Evolutionary conservation across 2,888 invertebrate species (phyloP).

Genomic region (Pardosa pseudoannulata): DNA sequence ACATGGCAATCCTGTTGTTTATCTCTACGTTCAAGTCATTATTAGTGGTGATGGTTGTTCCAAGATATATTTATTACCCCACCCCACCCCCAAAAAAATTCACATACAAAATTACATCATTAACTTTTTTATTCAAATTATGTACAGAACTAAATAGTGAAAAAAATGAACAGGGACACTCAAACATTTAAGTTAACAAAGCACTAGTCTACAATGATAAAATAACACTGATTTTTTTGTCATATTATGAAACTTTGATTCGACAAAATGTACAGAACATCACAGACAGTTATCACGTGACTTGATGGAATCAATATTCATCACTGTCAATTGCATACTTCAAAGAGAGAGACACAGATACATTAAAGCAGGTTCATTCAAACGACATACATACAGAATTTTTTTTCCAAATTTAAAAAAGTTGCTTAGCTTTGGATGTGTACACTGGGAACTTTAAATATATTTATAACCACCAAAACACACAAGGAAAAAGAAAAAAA

Average conservation of each 20-base stretch:
- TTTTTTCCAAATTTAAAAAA: too few relatives aligned
- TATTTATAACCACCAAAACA: too few relatives aligned
- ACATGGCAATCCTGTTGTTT: too few relatives aligned
- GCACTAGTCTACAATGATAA: slow-evolving; percentile 69
- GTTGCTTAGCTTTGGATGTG: too few relatives aligned
- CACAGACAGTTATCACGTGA: slow-evolving; percentile 70
- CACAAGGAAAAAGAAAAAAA: too few relatives aligned
- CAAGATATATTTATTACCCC: too few relatives aligned
- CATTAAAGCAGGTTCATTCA: neutral
- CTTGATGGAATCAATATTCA: slow-evolving; percentile 52
- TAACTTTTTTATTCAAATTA: slow-evolving; percentile 61
- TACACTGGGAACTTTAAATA: too few relatives aligned
- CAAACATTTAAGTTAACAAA: slow-evolving; percentile 60
- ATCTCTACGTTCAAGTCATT: too few relatives aligned
- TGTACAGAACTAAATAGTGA: slow-evolving; percentile 45
- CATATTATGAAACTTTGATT: slow-evolving; percentile 48
- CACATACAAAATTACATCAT: slow-evolving; percentile 7
- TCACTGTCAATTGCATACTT: slow-evolving; percentile 39
- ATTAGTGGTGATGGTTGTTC: too few relatives aligned
- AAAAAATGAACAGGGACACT: slow-evolving; percentile 50
- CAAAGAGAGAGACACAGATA: neutral
- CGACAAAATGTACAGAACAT: slow-evolving; percentile 66
- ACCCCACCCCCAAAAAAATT: too few relatives aligned
- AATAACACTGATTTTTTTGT: slow-evolving; percentile 65
- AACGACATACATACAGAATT: neutral